phyloP scores from a whole-genome alignment of 2,888 invertebrate species.

The Sycophila texana region DNA sequence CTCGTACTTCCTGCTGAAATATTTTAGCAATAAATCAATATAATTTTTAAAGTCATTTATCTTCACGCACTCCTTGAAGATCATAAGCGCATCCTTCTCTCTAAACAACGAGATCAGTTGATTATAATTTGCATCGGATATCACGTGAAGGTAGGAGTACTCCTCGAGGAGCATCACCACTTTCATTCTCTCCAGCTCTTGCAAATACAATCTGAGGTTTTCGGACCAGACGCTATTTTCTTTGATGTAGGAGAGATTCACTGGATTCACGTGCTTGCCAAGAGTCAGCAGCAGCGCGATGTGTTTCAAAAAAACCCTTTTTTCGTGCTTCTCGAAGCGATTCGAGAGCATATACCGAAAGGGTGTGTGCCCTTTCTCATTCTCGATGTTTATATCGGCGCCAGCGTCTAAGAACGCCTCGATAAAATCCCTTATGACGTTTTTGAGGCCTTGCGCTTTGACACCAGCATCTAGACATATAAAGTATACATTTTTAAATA shows the following conservation, averaged over 20 bases:
- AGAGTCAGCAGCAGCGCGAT: conserved; percentile 12
- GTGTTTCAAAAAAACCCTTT: conserved; percentile 13
- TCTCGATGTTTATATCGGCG: conserved; percentile 28
- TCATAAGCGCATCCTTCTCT: neutral
- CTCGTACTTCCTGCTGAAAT: conserved; percentile 7
- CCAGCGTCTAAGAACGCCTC: neutral
- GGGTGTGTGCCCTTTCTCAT: conserved; percentile 4
- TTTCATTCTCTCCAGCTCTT: conserved; percentile 18
- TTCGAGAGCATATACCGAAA: conserved; percentile 21
- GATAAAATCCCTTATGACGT: neutral
- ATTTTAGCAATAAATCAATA: neutral
- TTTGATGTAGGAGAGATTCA: neutral
- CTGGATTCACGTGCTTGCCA: conserved; percentile 3
- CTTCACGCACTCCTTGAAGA: neutral
- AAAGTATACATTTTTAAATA: too few relatives aligned
- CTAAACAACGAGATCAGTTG: neutral
- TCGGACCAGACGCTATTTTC: conserved; percentile 2
- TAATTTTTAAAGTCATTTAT: conserved; percentile 7
- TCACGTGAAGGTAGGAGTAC: conserved; percentile 5
- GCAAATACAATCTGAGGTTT: neutral
- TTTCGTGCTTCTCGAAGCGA: conserved; percentile 14
- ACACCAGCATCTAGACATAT: too few relatives aligned
- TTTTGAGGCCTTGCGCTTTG: too few relatives aligned
- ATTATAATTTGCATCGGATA: neutral
- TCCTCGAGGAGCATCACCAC: neutral